These are phyloP conservation scores for Harlomillsia oculata DNA, from an alignment of 1,140 invertebrate genomes.

Conservation along the genomic window DNA sequence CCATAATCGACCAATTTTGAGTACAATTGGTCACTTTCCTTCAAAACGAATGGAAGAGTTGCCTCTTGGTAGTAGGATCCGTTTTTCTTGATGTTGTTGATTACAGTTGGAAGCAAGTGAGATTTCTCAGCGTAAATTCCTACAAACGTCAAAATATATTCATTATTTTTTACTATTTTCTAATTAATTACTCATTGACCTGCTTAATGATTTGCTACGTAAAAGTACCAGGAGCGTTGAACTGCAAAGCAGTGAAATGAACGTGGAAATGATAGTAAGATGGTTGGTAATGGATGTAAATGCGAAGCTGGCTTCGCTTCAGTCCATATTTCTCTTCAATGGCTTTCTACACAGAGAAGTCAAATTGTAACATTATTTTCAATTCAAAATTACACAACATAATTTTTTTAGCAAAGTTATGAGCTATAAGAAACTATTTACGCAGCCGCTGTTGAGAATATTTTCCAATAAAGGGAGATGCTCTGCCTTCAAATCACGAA, in stretches of 20 bases:
- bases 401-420: constrained; percentile 1
- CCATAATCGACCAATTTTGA: constrained; percentile 19
- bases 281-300: constrained; percentile 92
- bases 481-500: constrained; percentile 65
- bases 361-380: background rate
- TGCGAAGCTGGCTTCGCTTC: constrained; percentile 57
- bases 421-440: constrained; percentile 41
- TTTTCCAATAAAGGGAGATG: constrained; percentile 78
- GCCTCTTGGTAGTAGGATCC: constrained; percentile 73
- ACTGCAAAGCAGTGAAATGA: constrained; percentile 77
- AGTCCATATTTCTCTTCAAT: constrained; percentile 73
- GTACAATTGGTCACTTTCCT: constrained; percentile 22
- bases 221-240: constrained; percentile 72
- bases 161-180: background rate
- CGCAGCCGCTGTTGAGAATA: constrained; percentile 59
- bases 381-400: constrained; percentile 10
- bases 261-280: constrained; percentile 94
- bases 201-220: constrained; percentile 2
- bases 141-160: constrained; percentile 34
- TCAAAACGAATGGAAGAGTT: constrained; percentile 50
- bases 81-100: constrained; percentile 74
- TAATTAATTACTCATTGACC: constrained; percentile 6
- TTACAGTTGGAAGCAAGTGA: constrained; percentile 79
- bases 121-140: constrained; percentile 67
- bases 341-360: constrained; percentile 48